A percentile compares a stretch with the other conserved stretches of the same genome.
These are phyloP conservation scores for Dipus sagitta DNA, from an alignment of 2,797 vertebrate species.

Conservation along the genomic window DNA sequence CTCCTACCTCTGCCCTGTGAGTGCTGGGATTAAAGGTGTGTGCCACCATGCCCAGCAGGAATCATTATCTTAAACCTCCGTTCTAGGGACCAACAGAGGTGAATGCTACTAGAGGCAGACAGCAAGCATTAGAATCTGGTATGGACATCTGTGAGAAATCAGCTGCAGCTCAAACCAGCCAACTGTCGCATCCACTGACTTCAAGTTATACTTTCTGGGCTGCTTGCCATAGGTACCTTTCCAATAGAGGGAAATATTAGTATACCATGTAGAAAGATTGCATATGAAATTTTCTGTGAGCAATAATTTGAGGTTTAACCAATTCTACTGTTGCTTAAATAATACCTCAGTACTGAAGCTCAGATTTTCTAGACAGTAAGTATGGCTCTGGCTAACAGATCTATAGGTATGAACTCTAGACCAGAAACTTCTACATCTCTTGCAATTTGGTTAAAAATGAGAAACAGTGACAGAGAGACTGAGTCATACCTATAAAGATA, in stretches of 20 bases:
- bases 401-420: neutral
- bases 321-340: neutral
- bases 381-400: neutral
- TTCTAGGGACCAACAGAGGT: neutral
- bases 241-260: neutral
- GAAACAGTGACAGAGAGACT: neutral
- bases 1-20: too few species aligned
- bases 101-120: neutral
- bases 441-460: neutral
- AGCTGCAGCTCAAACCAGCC: neutral
- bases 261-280: neutral
- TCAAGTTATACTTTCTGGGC: neutral
- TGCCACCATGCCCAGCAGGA: too few species aligned
- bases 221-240: neutral
- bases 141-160: neutral
- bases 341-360: neutral
- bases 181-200: neutral
- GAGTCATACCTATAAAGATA: neutral
- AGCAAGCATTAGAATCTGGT: neutral
- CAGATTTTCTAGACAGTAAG: conserved; percentile 16
- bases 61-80: neutral
- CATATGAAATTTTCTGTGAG: neutral
- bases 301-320: neutral
- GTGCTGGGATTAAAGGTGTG: too few species aligned
- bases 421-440: neutral